Evolutionary conservation across 2,113 vertebrate genomes (phyloP), one percentile per base, ranked within the genome.

Genomic region (Petromus typicus): DNA sequence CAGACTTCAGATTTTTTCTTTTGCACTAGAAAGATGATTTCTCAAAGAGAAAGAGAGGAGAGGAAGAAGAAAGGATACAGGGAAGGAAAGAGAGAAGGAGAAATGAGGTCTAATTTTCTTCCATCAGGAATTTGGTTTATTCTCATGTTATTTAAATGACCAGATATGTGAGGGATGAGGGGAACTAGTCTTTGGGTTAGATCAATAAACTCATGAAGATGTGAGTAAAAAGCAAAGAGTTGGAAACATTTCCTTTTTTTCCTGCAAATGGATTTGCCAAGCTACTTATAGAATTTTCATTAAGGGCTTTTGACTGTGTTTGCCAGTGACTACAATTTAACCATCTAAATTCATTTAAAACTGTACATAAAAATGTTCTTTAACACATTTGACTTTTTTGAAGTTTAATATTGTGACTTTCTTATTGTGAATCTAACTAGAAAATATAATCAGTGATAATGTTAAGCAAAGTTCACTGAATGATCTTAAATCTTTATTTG

Each of bases 21-120:
- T 80, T 81, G 30, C 81, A 45, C 1, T n/a, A 86, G n/a, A 89
- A 67, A 43, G 81, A 89, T 89, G 20, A 64, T 90, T 89, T 83
- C 34, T 95, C 43, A 54, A n/a, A 22, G 22, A 43, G 69, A 40
- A 11, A 25, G 20, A 40, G 17, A n/a, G n/a, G n/a, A n/a, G n/a
- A 71, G 23, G 18, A 12, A 12, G 69, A 56, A 61, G 16, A 69
- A 16, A 43, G 27, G 22, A 14, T 12, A 61, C 11, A 69, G 14
- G 37, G 4, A 11, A 4, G 9, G 0, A 5, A 4, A 40, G 14
- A 32, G 18, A 45, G 25, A 54, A 84, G n/a, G 8, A 32, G 22
- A 34, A 43, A 12, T 14, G 37, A 45, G 1, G 73, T 67, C 14
- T 54, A 48, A 56, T 27, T 56, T 86, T 69, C 64, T 5, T 40